Base-by-base conservation (phyloP, 2,113 vertebrate genomes). In the Lepus europaeus region DNA sequence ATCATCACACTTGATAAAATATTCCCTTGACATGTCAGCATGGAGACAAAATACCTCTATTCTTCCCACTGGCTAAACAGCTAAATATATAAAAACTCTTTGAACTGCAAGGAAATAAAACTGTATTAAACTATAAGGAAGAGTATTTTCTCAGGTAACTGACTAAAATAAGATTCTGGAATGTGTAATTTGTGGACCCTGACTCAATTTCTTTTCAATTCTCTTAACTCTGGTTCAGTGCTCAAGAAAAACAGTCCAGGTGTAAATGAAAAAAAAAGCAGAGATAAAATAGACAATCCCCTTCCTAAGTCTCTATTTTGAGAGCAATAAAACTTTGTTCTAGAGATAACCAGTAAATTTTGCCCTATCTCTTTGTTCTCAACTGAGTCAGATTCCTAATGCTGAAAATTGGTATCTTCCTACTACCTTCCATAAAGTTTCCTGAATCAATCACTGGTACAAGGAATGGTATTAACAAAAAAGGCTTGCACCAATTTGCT, bases 151-250 rank as follows among this genome's bases (percentile, higher is more conserved):
- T 87, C 36, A 13, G 53, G 49, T 56, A 76, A 69, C 27, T 53
- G 36, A 87, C 39, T 90, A 80, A 95, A 94, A 27, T 78, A 89
- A 79, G 76, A 84, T 64, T 92, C 53, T 63, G 13, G 29, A 92
- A 22, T 83, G n/a, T 8, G 69, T 84, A 68, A 45, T 76, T 83
- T 84, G 66, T 25, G 23, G 3, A 74, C 17, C 36, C 33, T 78
- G 20, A 66, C 39, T 84, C 29, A 11, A 83, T 89, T 87, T 94
- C 36, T 86, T 94, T 96, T 69, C 29, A 66, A 0, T 89, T 82
- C 11, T 89, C 27, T 82, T 86, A 59, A 3, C 31, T 80, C 16
- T 66, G 16, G 20, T 78, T 79, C 59, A 74, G 19, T 19, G 20
- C 29, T 87, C n/a, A 45, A 22, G 36, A 1, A 93, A 84, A 82